Evolutionary conservation across 2,888 invertebrate genomes (phyloP), one percentile per base, ranked within the genome.

Genomic region (Hetaerina titia): DNA sequence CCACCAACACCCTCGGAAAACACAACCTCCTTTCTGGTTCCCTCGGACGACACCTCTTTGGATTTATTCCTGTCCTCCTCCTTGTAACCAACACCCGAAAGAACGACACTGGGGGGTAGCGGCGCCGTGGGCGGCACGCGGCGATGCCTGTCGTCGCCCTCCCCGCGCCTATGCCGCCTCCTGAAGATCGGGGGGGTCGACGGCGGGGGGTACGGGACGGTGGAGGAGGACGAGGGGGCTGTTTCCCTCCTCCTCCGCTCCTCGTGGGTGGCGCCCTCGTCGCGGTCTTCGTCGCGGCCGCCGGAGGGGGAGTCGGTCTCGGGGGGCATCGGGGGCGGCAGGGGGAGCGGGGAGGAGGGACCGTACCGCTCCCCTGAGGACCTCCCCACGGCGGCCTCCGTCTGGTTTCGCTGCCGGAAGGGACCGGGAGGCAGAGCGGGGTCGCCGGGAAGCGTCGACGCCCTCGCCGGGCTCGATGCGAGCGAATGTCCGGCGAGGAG

Each of bases 401-500:
- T 31, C 25, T 31, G 57, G 22, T 19, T 45, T 31, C 64, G 90
- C 25, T 57, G 90, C 81, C 81, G 89, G 45, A n/a, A n/a, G 69
- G 45, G 64, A n/a, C 45, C 22, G 92, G 69, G 92, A 89, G 64
- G 74, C 11, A 22, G 69, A 13, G 19, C 56, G 56, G 90, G 57
- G 89, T 57, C 15, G 25, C 31, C 64, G 64, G 45, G 19, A n/a
- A 45, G n/a, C 56, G 57, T n/a, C 31, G 81, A 25, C 45, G 56
- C 64, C 69, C 88, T 45, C 45, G 64, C 90, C 90, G 56, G 69
- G 92, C 64, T 69, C 19, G 92, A 92, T 45, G 92, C 92, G 92
- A 92, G 74, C 22, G 92, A 56, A 69, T 74, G 64, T 22, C 92
- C 92, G 69, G 92, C 92, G 92, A 92, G 69, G 92, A 92, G 92